Evolutionary conservation across 92 coral and sea anemone genomes (phyloP), one percentile per base, ranked within the genome.

Genomic region (Porites lobata): DNA sequence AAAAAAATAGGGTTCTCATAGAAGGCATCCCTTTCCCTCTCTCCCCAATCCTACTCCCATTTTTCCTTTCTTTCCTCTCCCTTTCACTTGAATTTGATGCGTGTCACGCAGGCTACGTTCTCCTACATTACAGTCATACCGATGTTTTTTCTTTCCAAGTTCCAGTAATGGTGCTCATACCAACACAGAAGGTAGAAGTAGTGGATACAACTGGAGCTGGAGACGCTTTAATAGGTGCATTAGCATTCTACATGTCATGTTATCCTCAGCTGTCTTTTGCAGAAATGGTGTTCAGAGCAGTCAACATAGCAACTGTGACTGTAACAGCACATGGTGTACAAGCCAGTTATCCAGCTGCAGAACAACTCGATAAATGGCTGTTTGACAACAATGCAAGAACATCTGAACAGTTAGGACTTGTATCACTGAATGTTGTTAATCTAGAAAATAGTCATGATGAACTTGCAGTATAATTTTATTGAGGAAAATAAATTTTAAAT

Each of bases 161-260:
- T 50, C 91, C 91, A 47, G 76, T 70, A 53, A 78, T 94, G 86
- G 77, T 81, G 58, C 86, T 91, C 71, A 77, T 87, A 3, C 69
- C 68, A 50, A 64, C 99, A 57, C 43, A 80, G 20, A 71, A 77
- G 73, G 99, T 95, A 65, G 76, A 91, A n/a, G 93, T 73, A 38
- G 94, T 93, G 22, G 99, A 96, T 79, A 94, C 97, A 14, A 96
- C 98, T 18, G 99, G 99, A 32, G 99, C 99, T 19, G 99, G 99
- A 2, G 99, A 96, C 57, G 91, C 95, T 19, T 67, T 96, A 21
- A 86, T 90, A 54, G 99, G 99, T 9, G 86, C 98, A 9, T 71
- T 96, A 11, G 96, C 95, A 26, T 96, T 89, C 86, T 96, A 78
- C 90, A 68, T 96, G 78, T 94, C 99, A 2, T 89, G 94, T 84